Evolutionary conservation across 2,113 vertebrate genomes (phyloP).

Genomic region (Egretta garzetta): DNA sequence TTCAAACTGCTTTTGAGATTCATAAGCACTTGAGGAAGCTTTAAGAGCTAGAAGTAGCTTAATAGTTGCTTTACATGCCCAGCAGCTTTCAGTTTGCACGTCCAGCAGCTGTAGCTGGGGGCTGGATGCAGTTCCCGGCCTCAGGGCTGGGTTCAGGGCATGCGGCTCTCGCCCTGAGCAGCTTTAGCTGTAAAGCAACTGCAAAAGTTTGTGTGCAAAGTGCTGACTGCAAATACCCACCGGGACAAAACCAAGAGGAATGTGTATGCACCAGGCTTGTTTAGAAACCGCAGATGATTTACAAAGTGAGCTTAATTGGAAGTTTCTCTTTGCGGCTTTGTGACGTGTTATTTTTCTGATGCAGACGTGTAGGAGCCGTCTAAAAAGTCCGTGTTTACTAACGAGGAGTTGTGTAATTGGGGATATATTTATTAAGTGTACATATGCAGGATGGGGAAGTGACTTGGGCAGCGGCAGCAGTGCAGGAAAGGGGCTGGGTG

Average conservation of each 20-base stretch:
- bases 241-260: background rate
- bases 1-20: background rate
- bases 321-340: constrained; percentile 29
- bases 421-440: background rate
- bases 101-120: background rate
- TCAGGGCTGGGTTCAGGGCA: background rate
- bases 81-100: background rate
- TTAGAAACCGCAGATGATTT: constrained; percentile 36
- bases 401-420: background rate
- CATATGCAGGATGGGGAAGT: background rate
- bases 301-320: constrained; percentile 48
- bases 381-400: constrained; percentile 17
- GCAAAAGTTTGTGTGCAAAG: background rate
- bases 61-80: background rate
- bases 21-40: background rate
- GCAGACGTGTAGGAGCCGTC: background rate
- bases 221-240: background rate
- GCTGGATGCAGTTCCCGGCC: background rate
- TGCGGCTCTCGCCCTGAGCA: background rate
- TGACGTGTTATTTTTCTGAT: background rate
- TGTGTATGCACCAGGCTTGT: background rate
- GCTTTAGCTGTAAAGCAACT: background rate
- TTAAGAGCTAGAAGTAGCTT: background rate
- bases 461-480: background rate
- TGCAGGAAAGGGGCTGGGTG: background rate